Evolutionary conservation across 37 sponge, comb jelly and placozoan genomes (phyloP).

Genomic region (Hormiphora californensis): DNA sequence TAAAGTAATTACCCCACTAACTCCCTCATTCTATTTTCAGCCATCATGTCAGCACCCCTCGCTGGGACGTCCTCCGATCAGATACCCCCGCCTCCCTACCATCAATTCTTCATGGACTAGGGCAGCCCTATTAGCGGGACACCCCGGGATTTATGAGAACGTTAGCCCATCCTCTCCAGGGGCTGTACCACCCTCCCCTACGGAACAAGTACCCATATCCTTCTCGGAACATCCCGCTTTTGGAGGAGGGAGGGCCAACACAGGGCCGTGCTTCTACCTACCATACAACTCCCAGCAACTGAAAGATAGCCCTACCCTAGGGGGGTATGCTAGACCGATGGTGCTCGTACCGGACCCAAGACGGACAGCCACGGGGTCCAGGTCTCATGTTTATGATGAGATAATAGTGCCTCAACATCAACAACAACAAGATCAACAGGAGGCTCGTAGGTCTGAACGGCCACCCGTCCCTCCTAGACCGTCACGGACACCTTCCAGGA

Average conservation of each 20-base stretch:
- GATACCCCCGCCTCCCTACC: conserved; percentile 39
- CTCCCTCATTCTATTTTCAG: not conserved
- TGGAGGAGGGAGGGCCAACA: not conserved
- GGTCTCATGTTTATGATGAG: conserved; percentile 46
- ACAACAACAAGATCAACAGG: not conserved
- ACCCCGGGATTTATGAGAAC: conserved; percentile 19
- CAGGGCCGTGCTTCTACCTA: not conserved
- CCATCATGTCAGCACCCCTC: conserved; percentile 32
- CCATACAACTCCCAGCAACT: not conserved
- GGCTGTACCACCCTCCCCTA: conserved; percentile 46
- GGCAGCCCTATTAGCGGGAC: no score
- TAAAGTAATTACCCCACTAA: no score
- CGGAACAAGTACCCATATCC: conserved; percentile 44
- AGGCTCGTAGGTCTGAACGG: not conserved
- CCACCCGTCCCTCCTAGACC: conserved; percentile 42
- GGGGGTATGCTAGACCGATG: not conserved
- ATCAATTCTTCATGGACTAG: conserved; percentile 46
- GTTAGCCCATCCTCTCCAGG: no score
- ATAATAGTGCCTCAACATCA: conserved; percentile 25
- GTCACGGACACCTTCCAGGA: not conserved
- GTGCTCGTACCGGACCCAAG: not conserved
- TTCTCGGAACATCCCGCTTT: not conserved
- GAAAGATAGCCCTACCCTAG: not conserved
- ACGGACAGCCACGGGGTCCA: not conserved
- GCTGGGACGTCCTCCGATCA: not conserved